Evolutionary conservation across 2,888 invertebrate species (phyloP), one percentile per base, ranked within the genome.

Genomic region (Epiperipatus broadwayi): DNA sequence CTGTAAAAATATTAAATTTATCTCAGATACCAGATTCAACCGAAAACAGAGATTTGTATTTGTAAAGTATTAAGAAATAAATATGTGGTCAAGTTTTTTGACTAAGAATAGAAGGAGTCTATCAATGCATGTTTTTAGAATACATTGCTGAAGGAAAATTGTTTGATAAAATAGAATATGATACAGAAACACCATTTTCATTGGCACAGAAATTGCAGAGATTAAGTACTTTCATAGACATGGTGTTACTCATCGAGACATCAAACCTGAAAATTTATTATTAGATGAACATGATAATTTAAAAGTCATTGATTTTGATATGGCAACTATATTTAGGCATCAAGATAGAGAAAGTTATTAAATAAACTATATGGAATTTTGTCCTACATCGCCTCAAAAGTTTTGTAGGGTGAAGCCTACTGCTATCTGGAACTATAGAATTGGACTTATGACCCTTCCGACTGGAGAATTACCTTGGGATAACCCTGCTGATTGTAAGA

Each of bases 141-240:
- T 95, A 91, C 66, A 89, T 89, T 40, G 72, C 79, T 45, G 91
- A 91, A 46, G 97, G 97, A 44, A 95, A 97, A 65, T 69, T 97
- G 37, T 97, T 93, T 64, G 91, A 97, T 64, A 72, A 81, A 63
- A 95, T 97, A 84, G 89, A 93, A 60, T 93, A 93, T 29, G 93
- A 93, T 62, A 61, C 75, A 48, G 93, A 93, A 46, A 87, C 91
- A 83, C 65, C 73, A 16, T 67, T 68, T 41, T 61, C 60, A 44
- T 70, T 71, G 53, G 89, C 91, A 30, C 83, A 85, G 53, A 72
- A 71, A 49, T n/a, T n/a, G n/a, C n/a, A n/a, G n/a, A n/a, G n/a
- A n/a, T n/a, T n/a, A n/a, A n/a, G n/a, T 95, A 87, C 64, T 65
- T 95, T 51, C 93, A 95, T 61, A 65, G 65, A 37, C 71, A 73